These are phyloP conservation scores for Tachycineta bicolor DNA, from an alignment of 2,113 vertebrate genomes.

Conservation along the genomic window DNA sequence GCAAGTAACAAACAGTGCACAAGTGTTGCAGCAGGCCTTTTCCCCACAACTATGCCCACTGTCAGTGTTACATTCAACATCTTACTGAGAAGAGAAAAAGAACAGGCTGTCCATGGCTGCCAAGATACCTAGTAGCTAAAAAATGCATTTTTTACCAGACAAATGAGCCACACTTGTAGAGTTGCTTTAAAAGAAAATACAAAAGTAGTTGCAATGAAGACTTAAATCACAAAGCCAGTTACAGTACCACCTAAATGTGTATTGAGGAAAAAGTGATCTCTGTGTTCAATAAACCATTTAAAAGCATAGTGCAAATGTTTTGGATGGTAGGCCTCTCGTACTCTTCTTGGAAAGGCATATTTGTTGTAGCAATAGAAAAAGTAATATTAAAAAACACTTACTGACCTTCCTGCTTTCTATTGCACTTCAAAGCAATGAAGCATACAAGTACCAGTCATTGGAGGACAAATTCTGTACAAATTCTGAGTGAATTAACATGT, in stretches of 20 bases:
- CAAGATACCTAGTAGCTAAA: neutral
- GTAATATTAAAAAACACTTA: constrained; percentile 2
- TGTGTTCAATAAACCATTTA: neutral
- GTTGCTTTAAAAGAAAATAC: neutral
- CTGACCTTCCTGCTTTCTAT: constrained; percentile 40
- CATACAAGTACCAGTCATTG: neutral
- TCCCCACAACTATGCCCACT: constrained; percentile 2
- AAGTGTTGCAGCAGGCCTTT: constrained; percentile 35
- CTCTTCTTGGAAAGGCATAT: neutral
- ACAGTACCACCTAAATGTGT: constrained; percentile 9
- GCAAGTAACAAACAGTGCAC: constrained; percentile 26
- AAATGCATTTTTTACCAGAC: neutral
- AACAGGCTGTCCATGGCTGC: neutral
- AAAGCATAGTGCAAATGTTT: constrained; percentile 56
- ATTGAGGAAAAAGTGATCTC: neutral
- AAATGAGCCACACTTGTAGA: neutral
- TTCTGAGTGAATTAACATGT: neutral
- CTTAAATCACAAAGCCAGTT: neutral
- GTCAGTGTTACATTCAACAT: constrained; percentile 44
- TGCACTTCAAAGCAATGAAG: neutral
- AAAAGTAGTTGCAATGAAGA: neutral
- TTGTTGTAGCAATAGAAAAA: constrained; percentile 28
- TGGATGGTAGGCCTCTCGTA: neutral
- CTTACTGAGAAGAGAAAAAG: neutral
- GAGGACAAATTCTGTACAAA: neutral